Evolutionary conservation across 2,113 vertebrate genomes (phyloP).

Genomic region (Melierax canorus): DNA sequence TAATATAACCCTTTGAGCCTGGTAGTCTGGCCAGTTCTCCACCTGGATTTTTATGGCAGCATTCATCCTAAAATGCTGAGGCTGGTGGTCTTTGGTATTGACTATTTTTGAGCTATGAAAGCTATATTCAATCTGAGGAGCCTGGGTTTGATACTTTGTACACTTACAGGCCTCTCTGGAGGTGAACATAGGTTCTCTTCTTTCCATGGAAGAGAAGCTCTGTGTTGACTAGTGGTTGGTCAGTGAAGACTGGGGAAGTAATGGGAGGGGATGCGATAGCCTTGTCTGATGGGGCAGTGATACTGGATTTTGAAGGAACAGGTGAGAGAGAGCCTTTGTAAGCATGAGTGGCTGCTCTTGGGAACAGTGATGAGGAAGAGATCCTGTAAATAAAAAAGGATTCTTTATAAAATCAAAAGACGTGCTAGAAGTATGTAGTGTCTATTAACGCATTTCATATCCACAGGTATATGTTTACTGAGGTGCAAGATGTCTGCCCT

Average conservation of each 20-base stretch:
- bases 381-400: not conserved
- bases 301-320: not conserved
- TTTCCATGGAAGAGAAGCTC: not conserved
- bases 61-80: not conserved
- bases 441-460: not conserved
- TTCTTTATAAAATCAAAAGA: not conserved
- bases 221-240: not conserved
- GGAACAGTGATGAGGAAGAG: not conserved
- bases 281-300: not conserved
- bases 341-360: not conserved
- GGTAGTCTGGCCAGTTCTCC: not conserved
- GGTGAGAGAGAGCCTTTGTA: not conserved
- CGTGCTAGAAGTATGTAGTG: not conserved
- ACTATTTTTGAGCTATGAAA: not conserved
- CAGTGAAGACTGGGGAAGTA: not conserved
- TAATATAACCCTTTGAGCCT: not conserved
- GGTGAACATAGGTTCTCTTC: not conserved
- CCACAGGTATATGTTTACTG: slow-evolving; percentile 17
- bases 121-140: not conserved
- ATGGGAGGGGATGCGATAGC: not conserved
- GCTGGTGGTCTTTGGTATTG: not conserved
- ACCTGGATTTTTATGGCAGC: not conserved
- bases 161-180: not conserved
- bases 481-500: slow-evolving; percentile 78
- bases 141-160: not conserved